Base-by-base conservation (phyloP, 2,797 vertebrate genomes). In the Acanthurus lineatus region DNA sequence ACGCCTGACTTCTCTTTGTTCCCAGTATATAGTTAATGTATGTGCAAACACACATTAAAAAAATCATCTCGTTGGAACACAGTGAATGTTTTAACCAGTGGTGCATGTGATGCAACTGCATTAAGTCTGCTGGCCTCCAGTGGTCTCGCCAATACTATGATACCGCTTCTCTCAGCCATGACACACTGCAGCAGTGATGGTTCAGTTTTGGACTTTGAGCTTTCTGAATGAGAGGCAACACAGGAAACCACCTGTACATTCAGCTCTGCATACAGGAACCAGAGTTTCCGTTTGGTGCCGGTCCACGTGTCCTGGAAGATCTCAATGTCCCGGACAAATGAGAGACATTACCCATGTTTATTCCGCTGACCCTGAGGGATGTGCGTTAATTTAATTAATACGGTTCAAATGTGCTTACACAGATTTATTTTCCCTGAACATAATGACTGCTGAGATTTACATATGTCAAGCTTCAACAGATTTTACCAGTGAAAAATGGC, bases 41-140 rank as follows among this genome's bases (percentile, higher is more conserved):
- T 17, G 35, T 44, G 35, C 16, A 45, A 69, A 77, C 47, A 63
- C 60, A 28, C 82, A 76, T 77, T 62, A 65, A 76, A 74, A 35
- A 67, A 65, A 74, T 64, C 56, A 72, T 57, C 61, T 48, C 45
- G 61, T 71, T 81, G 65, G 74, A 77, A 75, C 57, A 44, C 28
- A 40, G 66, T 73, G 58, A 69, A 60, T 15, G 58, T 69, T 69
- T 32, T 60, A 76, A 62, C 47, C 73, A 65, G 32, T 38, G 74
- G 69, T 69, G 71, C 76, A 44, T 82, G 73, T 82, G 82, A 78
- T 79, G 81, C 78, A 69, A 35, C 61, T 69, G 61, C 78, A 82
- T 82, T 67, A 69, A 72, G 59, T 52, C 51, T 69, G 48, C 69
- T 64, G 78, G 71, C 54, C 72, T 77, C 59, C 68, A 58, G 40